Evolutionary conservation across 1,140 invertebrate species (phyloP), one percentile per base, ranked within the genome.

Genomic region (Plectus sambesii): DNA sequence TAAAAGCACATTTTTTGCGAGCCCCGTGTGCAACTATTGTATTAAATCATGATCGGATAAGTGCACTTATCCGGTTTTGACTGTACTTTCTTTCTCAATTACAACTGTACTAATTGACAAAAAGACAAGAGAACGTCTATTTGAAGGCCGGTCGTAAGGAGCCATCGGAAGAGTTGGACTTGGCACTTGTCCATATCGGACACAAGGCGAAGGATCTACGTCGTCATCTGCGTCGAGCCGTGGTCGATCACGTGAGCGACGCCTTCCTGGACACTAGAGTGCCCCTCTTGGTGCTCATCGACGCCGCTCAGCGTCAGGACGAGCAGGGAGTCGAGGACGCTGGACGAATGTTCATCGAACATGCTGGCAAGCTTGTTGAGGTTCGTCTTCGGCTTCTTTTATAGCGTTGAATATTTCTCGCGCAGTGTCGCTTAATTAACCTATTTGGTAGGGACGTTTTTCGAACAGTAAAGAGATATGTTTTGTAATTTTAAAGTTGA

Each of bases 231-330:
- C 78, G 92, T 25, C 96, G 97, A 75, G 93, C 93, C 12, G 92
- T 98, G 44, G 89, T 97, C 19, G 93, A 99, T 77, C 93, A 98
- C 70, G 90, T 99, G 1, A 94, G 89, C 8, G 93, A 99, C 73
- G 87, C 86, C 61, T 99, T 98, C 72, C 72, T 98, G 66, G 92
- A 97, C 74, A 94, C 87, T 6, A 89, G 86, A 69, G 86, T 92
- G 22, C 92, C 93, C 1, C 76, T 99, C 1, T 73, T 93, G 58
- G 86, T 94, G 44, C 74, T 99, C 33, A 89, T 97, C 62, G 87
- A 97, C 70, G 87, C 89, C 24, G 93, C 93, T 9, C 81, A 85
- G 58, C 84, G 82, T 58, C 90, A 92, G 1, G 83, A 92, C 72
- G 85, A 59, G 62, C 72, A 73, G 49, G 74, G 73, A 68, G 74